These are phyloP conservation scores for Halesus radiatus DNA, from an alignment of 1,140 invertebrate species.

Conservation along the genomic window DNA sequence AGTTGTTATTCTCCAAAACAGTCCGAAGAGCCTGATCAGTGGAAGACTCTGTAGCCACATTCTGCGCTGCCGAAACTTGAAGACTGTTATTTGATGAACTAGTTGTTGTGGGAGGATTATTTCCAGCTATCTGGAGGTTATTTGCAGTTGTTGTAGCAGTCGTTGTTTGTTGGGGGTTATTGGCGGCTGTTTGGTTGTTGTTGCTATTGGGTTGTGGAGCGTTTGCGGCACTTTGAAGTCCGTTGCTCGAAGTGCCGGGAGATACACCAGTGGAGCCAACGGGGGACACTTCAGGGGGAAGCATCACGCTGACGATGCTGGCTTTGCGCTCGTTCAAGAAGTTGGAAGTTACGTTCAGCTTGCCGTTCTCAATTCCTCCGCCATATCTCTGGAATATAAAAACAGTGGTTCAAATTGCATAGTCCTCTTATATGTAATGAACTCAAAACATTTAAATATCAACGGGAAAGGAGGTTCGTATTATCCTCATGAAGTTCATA, in stretches of 20 bases:
- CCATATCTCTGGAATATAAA: constrained; percentile 33
- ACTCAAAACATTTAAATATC: too few species aligned
- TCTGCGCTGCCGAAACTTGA: constrained; percentile 51
- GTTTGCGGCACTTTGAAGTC: constrained; percentile 42
- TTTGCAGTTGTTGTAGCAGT: background rate
- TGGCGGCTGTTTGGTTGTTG: background rate
- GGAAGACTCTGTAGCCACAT: constrained; percentile 54
- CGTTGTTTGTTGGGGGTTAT: background rate
- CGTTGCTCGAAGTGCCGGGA: constrained; percentile 64
- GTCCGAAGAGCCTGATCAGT: constrained; percentile 54
- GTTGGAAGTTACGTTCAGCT: constrained; percentile 64
- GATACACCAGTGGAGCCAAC: constrained; percentile 66
- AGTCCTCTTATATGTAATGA: too few species aligned
- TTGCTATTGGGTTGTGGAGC: constrained; percentile 57
- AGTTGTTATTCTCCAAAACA: constrained; percentile 61
- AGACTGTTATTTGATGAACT: constrained; percentile 55
- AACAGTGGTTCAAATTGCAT: background rate
- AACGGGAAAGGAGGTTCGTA: too few species aligned
- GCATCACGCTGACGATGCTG: constrained; percentile 65
- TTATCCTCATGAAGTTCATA: too few species aligned
- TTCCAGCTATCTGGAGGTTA: background rate
- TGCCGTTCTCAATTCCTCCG: constrained; percentile 63
- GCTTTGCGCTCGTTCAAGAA: constrained; percentile 64
- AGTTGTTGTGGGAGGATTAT: background rate
- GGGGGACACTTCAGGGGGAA: constrained; percentile 65